Percentiles rank a stretch among this genome's conserved stretches.
Evolutionary conservation across 2,113 vertebrate genomes (phyloP).

Genomic region (Pluvianellus socialis): DNA sequence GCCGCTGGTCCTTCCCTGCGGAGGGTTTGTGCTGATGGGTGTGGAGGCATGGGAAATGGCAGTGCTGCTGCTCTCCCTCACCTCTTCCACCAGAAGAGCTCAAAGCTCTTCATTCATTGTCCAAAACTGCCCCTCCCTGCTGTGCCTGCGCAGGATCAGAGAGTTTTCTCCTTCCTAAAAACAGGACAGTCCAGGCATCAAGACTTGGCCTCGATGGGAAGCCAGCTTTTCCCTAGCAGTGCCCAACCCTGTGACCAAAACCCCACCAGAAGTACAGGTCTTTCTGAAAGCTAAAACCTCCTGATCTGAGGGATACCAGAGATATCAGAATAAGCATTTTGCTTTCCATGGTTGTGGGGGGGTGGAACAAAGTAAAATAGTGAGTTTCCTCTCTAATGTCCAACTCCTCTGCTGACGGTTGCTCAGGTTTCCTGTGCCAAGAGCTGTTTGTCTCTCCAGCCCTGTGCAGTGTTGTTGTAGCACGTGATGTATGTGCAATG

Average conservation of each 20-base stretch:
- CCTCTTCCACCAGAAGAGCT: not conserved
- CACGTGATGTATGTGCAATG: accelerated
- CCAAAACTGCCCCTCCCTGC: not conserved
- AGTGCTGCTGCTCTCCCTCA: not conserved
- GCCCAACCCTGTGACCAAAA: not conserved
- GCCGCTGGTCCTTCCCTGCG: not conserved
- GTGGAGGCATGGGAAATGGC: accelerated
- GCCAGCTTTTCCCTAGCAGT: not conserved
- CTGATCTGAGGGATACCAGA: not conserved
- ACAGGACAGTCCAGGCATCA: not conserved
- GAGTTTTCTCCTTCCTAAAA: not conserved
- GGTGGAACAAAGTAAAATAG: not conserved
- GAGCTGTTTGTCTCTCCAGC: accelerated
- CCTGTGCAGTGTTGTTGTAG: accelerated
- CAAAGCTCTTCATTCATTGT: not conserved
- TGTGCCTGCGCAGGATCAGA: not conserved
- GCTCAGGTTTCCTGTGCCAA: not conserved
- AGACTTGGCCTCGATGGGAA: not conserved
- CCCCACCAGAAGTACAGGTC: not conserved
- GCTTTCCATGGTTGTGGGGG: accelerated
- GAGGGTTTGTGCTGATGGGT: not conserved
- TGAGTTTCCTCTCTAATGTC: not conserved
- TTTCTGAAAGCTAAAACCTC: not conserved
- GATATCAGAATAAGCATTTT: not conserved
- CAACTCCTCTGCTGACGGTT: not conserved